Evolutionary conservation across 2,113 vertebrate species (phyloP), one percentile per base, ranked within the genome.

Genomic region (Calonectris borealis): DNA sequence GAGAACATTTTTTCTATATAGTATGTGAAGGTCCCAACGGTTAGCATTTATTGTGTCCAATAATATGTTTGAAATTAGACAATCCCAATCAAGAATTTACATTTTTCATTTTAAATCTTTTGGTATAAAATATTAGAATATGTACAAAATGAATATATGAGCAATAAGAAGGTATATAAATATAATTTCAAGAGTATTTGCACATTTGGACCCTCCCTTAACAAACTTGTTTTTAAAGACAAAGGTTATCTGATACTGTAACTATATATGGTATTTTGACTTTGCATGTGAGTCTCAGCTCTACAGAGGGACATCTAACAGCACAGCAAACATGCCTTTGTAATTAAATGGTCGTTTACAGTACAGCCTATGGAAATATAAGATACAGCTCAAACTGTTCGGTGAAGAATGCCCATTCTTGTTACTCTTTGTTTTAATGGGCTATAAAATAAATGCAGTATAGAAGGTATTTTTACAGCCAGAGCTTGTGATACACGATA

Each of bases 361-460:
- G 14, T 60, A 36, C 2, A 10, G 26, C 22, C 90, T 78, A 36
- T 60, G 44, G 68, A 96, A 94, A 88, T 79, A 26, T 2, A 83
- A 82, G 71, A 44, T 92, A 82, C 38, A 82, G 31, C 11, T 71
- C 80, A 94, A 71, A 51, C n/a, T 8, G 27, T 86, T 96, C 0
- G 0, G 38, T 71, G 84, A 92, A 86, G 83, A 90, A 44, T 72
- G 57, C 15, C 26, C 0, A 0, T 68, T 94, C 61, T 84, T 91
- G 48, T 94, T 91, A 51, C 44, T 57, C 72, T 88, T 78, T 83
- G 34, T 75, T 95, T 92, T 72, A 87, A 61, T 84, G 58, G 54
- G 7, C 70, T 92, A 42, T 66, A 86, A 96, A 95, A 91, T 78
- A 84, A 90, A 94, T 84, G 46, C 80, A 82, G 46, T 31, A 70